Evolutionary conservation across 2,888 invertebrate species (phyloP), one percentile per base, ranked within the genome.

Genomic region (Chloromyia formosa): DNA sequence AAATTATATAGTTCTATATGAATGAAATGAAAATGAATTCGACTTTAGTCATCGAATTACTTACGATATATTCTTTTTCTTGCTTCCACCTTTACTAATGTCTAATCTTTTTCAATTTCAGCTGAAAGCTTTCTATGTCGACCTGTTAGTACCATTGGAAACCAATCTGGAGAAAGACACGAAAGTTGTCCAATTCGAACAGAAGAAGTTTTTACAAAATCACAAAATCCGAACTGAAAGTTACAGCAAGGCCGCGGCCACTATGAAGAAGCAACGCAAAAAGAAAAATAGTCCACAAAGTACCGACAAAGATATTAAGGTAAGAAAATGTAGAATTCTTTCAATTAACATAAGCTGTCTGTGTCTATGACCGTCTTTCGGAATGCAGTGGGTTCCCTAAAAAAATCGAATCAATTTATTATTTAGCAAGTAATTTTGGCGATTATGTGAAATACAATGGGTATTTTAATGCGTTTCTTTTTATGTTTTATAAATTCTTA

Each of bases 101-200:
- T n/a, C n/a, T n/a, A n/a, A n/a, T n/a, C n/a, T n/a, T n/a, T n/a
- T n/a, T n/a, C n/a, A n/a, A n/a, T 88, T 88, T 54, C 89, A 96
- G 96, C 86, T 96, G 80, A 96, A 96, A 87, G 95, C 95, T 35
- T 96, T 96, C 86, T 96, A 96, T 87, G 95, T 96, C 77, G 96
- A 96, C 88, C 89, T 96, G 78, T 88, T 96, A 81, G 94, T 95
- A 79, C 96, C 96, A 80, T 88, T 96, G 86, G 96, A 96, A 88
- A 94, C 94, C 77, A 96, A 96, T 87, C 88, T 96, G 83, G 96
- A 96, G 86, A 95, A 95, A 86, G 96, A 96, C 86, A 95, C 95
- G 77, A 95, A 95, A 90, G 95, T 96, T 81, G 85, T 85, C 68
- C 85, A 85, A 93, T 93, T 93, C 78, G 95, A 96, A 84, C 96